Conservation (phyloP, 2,113 vertebrate species). For the Lepus americanus region DNA sequence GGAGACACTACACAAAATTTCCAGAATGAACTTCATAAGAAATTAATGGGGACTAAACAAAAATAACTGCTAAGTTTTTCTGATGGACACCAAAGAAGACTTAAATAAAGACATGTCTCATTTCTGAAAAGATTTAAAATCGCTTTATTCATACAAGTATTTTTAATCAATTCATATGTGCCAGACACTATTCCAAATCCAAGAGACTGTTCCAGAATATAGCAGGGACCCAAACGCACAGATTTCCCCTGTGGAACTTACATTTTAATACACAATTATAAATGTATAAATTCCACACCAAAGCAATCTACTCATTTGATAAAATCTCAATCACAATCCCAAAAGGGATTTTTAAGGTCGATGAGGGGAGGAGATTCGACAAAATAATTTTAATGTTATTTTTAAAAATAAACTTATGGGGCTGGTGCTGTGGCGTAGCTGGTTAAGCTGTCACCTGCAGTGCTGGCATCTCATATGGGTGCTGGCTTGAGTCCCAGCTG, state of each 20-base stretch:
- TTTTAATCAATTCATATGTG: not conserved
- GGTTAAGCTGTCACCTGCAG: too few relatives aligned
- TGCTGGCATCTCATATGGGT: too few relatives aligned
- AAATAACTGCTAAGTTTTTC: constrained; percentile 18
- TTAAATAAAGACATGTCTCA: not conserved
- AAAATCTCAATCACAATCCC: constrained; percentile 6
- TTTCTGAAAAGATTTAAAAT: constrained; percentile 55
- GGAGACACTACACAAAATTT: constrained; percentile 27
- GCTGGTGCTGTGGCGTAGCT: too few relatives aligned
- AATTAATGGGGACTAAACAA: not conserved
- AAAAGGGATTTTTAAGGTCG: constrained; percentile 22
- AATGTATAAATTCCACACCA: constrained; percentile 17
- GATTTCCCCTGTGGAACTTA: not conserved
- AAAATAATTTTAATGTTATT: constrained; percentile 54
- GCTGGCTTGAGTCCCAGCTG: too few relatives aligned
- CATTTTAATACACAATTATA: constrained; percentile 48
- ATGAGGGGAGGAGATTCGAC: not conserved
- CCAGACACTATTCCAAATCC: not conserved
- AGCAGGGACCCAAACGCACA: constrained; percentile 7
- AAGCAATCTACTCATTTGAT: constrained; percentile 37
- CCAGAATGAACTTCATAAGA: not conserved
- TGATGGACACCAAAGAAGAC: not conserved
- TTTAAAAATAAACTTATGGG: constrained; percentile 38
- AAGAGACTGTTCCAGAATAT: not conserved
- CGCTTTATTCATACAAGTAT: not conserved